These are phyloP conservation scores for Donacobius atricapilla DNA, from an alignment of 2,113 vertebrate genomes.

Conservation along the genomic window DNA sequence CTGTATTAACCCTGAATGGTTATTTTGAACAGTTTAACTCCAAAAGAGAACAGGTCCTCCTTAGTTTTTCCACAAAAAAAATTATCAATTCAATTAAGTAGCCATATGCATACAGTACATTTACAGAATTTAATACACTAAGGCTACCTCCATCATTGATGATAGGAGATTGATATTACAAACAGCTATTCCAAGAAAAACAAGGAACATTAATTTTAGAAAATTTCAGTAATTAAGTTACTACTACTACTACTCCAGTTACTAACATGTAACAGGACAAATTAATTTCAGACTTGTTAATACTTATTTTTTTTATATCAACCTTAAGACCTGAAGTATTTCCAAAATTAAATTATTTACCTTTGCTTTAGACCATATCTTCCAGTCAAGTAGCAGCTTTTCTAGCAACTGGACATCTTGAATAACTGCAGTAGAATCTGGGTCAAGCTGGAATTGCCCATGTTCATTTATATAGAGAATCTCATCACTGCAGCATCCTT, in stretches of 20 bases:
- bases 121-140: not conserved
- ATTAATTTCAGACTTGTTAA: not conserved
- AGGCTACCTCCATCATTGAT: not conserved
- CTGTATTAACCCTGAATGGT: not conserved
- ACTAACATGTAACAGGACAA: not conserved
- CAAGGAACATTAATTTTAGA: not conserved
- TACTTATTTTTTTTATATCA: not conserved
- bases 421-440: slow-evolving; percentile 84
- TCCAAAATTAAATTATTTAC: slow-evolving; percentile 45
- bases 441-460: slow-evolving; percentile 82
- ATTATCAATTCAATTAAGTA: not conserved
- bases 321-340: not conserved
- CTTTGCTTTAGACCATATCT: slow-evolving; percentile 94
- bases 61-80: not conserved
- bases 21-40: not conserved
- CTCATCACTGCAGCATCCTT: slow-evolving; percentile 88
- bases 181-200: not conserved
- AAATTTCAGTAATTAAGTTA: not conserved
- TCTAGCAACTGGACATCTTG: slow-evolving; percentile 88
- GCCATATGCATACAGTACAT: not conserved
- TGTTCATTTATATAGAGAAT: slow-evolving; percentile 81
- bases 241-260: not conserved
- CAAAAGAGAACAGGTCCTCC: not conserved
- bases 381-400: slow-evolving; percentile 93
- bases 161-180: not conserved